Evolutionary conservation across 2,888 invertebrate species (phyloP).

Genomic region (Melinopterus prodromus): DNA sequence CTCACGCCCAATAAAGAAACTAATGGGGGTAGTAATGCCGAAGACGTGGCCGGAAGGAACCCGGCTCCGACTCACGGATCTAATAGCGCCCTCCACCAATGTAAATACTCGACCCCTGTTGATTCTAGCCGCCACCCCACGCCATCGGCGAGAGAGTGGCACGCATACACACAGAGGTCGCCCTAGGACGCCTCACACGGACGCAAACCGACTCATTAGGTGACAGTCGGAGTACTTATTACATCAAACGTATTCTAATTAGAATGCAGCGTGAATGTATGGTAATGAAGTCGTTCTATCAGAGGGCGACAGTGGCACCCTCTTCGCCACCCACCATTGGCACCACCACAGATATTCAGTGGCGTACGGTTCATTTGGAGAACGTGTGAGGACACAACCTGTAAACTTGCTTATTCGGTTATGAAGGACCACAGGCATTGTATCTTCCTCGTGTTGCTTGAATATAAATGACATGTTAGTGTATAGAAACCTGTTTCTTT

Average conservation of each 20-base stretch:
- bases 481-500: too few relatives aligned
- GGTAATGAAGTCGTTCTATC: slow-evolving; percentile 44
- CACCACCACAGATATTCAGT: background rate
- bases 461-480: too few relatives aligned
- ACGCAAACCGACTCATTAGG: slow-evolving; percentile 25
- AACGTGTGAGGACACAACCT: too few relatives aligned
- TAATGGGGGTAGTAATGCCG: slow-evolving; percentile 29
- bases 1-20: slow-evolving; percentile 28
- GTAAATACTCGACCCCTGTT: slow-evolving; percentile 32
- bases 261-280: slow-evolving; percentile 43
- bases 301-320: slow-evolving; percentile 36
- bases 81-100: slow-evolving; percentile 29
- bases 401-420: too few relatives aligned
- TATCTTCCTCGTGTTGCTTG: too few relatives aligned
- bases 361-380: background rate
- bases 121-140: slow-evolving; percentile 25
- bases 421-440: too few relatives aligned
- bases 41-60: slow-evolving; percentile 29
- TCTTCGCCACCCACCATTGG: slow-evolving; percentile 6
- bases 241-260: slow-evolving; percentile 44
- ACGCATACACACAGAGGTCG: slow-evolving; percentile 21
- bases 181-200: slow-evolving; percentile 7
- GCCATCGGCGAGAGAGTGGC: slow-evolving; percentile 17
- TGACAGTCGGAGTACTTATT: slow-evolving; percentile 40
- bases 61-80: slow-evolving; percentile 14